Percentiles rank a stretch among this genome's conserved stretches.
Evolutionary conservation across 1,140 invertebrate genomes (phyloP).

Genomic region (Ptiloglossa arizonensis): DNA sequence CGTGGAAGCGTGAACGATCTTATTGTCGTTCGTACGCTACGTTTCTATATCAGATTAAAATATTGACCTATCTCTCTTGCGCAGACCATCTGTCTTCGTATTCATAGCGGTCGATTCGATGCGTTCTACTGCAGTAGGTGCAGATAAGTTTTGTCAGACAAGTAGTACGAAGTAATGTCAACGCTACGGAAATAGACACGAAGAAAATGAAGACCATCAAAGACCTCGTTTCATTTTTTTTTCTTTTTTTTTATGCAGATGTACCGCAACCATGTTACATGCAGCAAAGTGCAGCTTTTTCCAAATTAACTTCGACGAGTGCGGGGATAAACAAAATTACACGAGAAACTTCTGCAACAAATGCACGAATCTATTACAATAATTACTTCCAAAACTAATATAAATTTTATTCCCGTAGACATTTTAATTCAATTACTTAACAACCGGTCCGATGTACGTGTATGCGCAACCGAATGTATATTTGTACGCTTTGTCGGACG

Average conservation of each 20-base stretch:
- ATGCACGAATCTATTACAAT: slow-evolving; percentile 1
- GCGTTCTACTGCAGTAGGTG: slow-evolving; percentile 36
- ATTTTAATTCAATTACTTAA: slow-evolving; percentile 39
- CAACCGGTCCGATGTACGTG: neutral
- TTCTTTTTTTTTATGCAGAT: neutral
- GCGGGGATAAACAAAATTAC: neutral
- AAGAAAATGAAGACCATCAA: neutral
- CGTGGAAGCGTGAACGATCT: too few relatives aligned
- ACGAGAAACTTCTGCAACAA: neutral
- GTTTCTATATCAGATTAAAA: neutral
- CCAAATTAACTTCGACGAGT: neutral
- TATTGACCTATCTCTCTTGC: slow-evolving; percentile 3
- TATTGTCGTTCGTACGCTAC: neutral
- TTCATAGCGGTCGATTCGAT: slow-evolving; percentile 27
- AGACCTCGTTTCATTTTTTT: neutral
- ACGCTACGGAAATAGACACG: neutral
- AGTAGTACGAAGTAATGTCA: neutral
- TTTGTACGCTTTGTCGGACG: slow-evolving; percentile 5
- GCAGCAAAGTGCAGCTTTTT: neutral
- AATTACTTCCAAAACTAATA: neutral
- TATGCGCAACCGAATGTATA: neutral
- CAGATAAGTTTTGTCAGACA: slow-evolving; percentile 30
- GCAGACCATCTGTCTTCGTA: neutral
- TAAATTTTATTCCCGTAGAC: neutral
- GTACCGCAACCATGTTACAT: neutral